phyloP scores from a whole-genome alignment of 2,888 invertebrate genomes.

The Aporophyla lueneburgensis region DNA sequence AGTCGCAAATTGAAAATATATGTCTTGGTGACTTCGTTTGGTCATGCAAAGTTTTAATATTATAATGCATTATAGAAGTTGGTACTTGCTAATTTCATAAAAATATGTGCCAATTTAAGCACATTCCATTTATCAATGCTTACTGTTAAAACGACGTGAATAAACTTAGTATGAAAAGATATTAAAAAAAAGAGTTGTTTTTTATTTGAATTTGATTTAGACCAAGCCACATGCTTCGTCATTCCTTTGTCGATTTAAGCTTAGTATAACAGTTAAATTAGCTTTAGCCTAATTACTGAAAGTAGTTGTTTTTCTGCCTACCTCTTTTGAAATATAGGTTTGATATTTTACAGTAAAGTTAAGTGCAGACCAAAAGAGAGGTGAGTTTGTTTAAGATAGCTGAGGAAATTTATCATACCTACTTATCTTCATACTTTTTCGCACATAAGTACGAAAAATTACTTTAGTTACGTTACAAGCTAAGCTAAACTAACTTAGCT shows the following conservation, averaged over 20 bases:
- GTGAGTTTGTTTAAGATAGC: too few relatives aligned
- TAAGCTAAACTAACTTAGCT: too few relatives aligned
- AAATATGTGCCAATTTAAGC: not conserved
- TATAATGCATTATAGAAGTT: not conserved
- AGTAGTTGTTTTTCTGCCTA: not conserved
- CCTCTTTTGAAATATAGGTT: fast-evolving
- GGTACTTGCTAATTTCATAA: not conserved
- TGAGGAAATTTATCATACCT: too few relatives aligned
- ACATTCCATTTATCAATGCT: not conserved
- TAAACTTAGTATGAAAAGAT: not conserved
- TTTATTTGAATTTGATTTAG: not conserved
- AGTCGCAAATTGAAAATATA: not conserved
- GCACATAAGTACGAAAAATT: too few relatives aligned
- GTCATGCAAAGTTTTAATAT: not conserved
- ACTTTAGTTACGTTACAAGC: too few relatives aligned
- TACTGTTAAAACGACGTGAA: not conserved
- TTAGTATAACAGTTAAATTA: not conserved
- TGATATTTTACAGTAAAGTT: not conserved
- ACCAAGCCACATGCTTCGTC: not conserved
- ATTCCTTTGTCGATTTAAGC: not conserved
- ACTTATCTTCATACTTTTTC: too few relatives aligned
- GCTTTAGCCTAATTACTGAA: not conserved
- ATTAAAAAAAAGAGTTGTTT: too few relatives aligned
- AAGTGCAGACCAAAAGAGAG: too few relatives aligned
- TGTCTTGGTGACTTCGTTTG: fast-evolving